Evolutionary conservation across 2,113 vertebrate species (phyloP), one percentile per base, ranked within the genome.

Genomic region (Thymallus thymallus): DNA sequence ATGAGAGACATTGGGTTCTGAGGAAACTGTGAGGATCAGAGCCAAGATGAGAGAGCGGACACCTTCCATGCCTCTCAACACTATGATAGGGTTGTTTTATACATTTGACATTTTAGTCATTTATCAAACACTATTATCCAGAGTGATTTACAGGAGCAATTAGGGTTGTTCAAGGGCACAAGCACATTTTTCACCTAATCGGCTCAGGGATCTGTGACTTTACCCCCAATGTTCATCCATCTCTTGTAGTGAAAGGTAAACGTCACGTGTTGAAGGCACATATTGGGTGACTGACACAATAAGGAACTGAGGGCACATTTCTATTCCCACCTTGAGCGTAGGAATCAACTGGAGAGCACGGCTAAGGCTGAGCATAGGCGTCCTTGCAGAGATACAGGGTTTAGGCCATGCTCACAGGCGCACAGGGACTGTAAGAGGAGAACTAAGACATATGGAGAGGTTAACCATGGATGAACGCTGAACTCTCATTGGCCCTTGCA

Each of bases 371-470:
- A 41, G 35, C 35, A 41, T 41, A 41, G 2, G 2, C 35, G 9
- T 41, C 35, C 35, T 41, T 41, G 35, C 35, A 41, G 35, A 41
- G 16, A 24, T 24, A 26, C 63, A 32, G 24, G 63, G 63, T 30
- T 32, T 32, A 18, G 66, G n/a, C 20, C 23, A 46, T 68, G 68
- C n/a, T 30, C 48, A 70, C 68, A 56, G 7, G 29, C 0, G 4
- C 68, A 26, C 26, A 56, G 5, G n/a, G 22, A 29, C 24, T 65
- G 14, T 24, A 10, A 18, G 23, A 18, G 45, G 7, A 26, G 68
- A 69, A 55, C 67, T 41, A 41, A 68, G 66, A 51, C 48, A 58
- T 56, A 30, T 70, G 24, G 51, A 56, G 23, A 58, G 48, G 24
- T 70, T 30, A 70, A 3, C 48, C 51, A 58, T 56, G 23, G 26